A percentile compares a stretch with the other conserved stretches of the same genome.
These are phyloP conservation scores for Thalassophryne amazonica DNA, from an alignment of 2,797 vertebrate species.

Conservation along the genomic window DNA sequence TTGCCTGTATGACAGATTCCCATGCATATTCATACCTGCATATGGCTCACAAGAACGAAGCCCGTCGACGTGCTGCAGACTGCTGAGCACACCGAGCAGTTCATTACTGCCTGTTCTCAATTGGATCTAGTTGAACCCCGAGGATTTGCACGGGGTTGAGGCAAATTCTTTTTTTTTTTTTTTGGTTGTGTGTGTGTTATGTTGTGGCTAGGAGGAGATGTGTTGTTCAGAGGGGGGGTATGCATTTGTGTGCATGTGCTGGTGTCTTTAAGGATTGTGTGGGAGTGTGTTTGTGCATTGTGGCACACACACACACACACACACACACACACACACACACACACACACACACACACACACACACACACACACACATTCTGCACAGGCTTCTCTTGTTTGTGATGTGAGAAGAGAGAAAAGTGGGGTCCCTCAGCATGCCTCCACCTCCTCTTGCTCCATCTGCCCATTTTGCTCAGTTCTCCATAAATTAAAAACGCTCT, in stretches of 20 bases:
- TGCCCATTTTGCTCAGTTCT: constrained; percentile 71
- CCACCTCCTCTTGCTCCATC: constrained; percentile 78
- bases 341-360: too few species aligned
- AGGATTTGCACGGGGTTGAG: constrained; percentile 50
- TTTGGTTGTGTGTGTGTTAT: constrained; percentile 32
- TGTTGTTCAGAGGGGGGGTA: constrained; percentile 8
- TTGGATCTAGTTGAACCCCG: constrained; percentile 49
- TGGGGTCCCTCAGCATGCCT: constrained; percentile 74
- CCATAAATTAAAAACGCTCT: constrained; percentile 76
- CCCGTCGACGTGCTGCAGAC: constrained; percentile 67
- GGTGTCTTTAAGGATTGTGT: constrained; percentile 49
- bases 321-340: too few species aligned
- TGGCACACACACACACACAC: constrained; percentile 69
- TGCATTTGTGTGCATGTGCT: constrained; percentile 29
- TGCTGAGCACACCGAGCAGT: constrained; percentile 51
- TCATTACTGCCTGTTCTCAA: constrained; percentile 67
- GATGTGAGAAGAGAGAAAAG: constrained; percentile 76
- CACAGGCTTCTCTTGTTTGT: constrained; percentile 72
- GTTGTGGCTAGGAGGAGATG: constrained; percentile 17
- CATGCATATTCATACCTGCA: constrained; percentile 83
- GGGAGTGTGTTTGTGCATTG: constrained; percentile 58
- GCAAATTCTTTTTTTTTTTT: too few species aligned
- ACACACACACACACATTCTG: too few species aligned
- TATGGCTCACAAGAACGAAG: constrained; percentile 75
- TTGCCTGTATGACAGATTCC: constrained; percentile 77